Conservation (phyloP, 35 echinoderm and acorn worm genomes). For the Strongylocentrotus purpuratus region DNA sequence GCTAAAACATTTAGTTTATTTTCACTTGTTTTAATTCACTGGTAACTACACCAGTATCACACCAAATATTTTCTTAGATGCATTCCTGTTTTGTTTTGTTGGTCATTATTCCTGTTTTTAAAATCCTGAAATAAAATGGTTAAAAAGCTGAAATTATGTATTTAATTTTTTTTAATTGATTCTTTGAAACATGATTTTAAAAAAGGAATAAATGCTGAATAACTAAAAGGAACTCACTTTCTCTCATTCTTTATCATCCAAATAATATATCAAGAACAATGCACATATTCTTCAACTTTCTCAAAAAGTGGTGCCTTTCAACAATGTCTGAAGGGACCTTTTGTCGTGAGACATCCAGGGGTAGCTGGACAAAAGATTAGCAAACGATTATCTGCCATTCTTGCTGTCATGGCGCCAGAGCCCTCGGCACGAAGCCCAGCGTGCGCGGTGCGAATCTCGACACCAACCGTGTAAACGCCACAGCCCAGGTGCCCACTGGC, state of each 20-base stretch:
- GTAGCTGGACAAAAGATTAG: constrained; percentile 26
- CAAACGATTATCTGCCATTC: constrained; percentile 31
- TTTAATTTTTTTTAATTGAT: too few species aligned
- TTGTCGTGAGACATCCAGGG: neutral
- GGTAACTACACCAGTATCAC: too few species aligned
- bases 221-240: too few species aligned
- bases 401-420: constrained; percentile 32
- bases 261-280: too few species aligned
- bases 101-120: too few species aligned
- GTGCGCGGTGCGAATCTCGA: constrained; percentile 1
- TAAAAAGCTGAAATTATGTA: too few species aligned
- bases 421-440: constrained; percentile 6
- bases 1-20: too few species aligned
- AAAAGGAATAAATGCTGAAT: neutral
- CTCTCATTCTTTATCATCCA: too few species aligned
- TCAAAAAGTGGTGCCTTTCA: neutral
- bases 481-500: neutral
- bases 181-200: neutral
- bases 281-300: neutral
- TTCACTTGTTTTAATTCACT: too few species aligned
- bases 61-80: too few species aligned
- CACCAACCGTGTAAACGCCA: constrained; percentile 36
- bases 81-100: too few species aligned
- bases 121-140: too few species aligned
- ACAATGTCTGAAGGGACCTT: neutral